phyloP scores from a whole-genome alignment of 2,888 invertebrate species.

The Chrysolina haemoptera region DNA sequence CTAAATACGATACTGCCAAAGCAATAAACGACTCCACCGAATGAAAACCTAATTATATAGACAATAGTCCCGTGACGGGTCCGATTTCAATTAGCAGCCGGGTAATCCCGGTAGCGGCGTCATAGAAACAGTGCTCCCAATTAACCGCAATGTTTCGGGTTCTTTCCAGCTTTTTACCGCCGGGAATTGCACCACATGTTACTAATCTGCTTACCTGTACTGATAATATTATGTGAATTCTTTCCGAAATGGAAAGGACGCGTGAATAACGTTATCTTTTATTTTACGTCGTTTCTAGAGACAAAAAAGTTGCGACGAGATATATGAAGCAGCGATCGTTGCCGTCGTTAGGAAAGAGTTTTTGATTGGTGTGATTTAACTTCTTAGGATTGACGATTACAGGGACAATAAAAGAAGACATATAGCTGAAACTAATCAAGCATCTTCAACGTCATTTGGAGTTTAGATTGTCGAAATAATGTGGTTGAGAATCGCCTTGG shows the following conservation, averaged over 20 bases:
- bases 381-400: background rate
- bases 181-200: constrained; percentile 40
- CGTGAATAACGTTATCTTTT: constrained; percentile 5
- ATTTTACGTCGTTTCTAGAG: background rate
- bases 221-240: constrained; percentile 35
- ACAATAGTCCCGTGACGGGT: constrained; percentile 3
- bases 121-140: constrained; percentile 31
- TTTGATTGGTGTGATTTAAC: background rate
- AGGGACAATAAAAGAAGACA: background rate
- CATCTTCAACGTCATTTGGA: background rate
- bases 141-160: constrained; percentile 34
- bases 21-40: background rate
- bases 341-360: background rate
- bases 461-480: no score
- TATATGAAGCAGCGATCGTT: background rate
- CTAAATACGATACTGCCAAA: background rate
- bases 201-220: constrained; percentile 35
- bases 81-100: constrained; percentile 12
- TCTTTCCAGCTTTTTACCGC: constrained; percentile 36
- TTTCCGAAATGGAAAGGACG: constrained; percentile 1
- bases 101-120: constrained; percentile 25
- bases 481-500: no score
- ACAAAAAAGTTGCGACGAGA: background rate
- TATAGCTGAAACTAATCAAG: background rate
- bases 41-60: background rate